Evolutionary conservation across 2,888 invertebrate genomes (phyloP).

Genomic region (Encarsia formosa): DNA sequence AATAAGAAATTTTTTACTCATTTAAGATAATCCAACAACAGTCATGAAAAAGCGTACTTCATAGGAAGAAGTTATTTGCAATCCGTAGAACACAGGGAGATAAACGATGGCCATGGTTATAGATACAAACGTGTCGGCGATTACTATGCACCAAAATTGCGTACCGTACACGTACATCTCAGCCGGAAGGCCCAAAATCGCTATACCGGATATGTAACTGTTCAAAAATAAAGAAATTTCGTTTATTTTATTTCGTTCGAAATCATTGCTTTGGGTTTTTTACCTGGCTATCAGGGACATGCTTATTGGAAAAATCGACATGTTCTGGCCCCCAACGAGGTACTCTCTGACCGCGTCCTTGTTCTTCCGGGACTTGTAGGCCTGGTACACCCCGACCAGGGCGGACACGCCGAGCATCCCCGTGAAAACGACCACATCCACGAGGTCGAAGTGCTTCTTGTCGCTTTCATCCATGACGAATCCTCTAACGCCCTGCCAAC

Average conservation of each 20-base stretch:
- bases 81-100: conserved; percentile 69
- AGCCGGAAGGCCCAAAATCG: conserved; percentile 67
- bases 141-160: conserved; percentile 65
- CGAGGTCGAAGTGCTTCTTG: conserved; percentile 54
- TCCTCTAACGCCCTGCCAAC: too few relatives aligned
- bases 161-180: conserved; percentile 76
- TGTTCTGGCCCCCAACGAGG: conserved; percentile 70
- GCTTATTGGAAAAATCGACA: conserved; percentile 75
- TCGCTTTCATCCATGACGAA: conserved; percentile 12
- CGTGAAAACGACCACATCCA: conserved; percentile 66
- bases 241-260: too few relatives aligned
- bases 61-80: conserved; percentile 71
- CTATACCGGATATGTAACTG: conserved; percentile 74
- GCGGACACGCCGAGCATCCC: conserved; percentile 64
- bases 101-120: conserved; percentile 64
- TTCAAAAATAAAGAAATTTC: too few relatives aligned
- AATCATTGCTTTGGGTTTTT: background rate
- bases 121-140: conserved; percentile 64
- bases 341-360: conserved; percentile 69
- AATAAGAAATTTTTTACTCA: conserved; percentile 1
- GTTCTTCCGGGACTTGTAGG: conserved; percentile 64
- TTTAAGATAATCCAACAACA: too few relatives aligned
- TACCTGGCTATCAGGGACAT: conserved; percentile 76
- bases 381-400: conserved; percentile 67
- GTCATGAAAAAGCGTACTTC: conserved; percentile 56